Base-by-base conservation (phyloP, 2,888 invertebrate species). In the Pseudococcus jackbeardsleyi region DNA sequence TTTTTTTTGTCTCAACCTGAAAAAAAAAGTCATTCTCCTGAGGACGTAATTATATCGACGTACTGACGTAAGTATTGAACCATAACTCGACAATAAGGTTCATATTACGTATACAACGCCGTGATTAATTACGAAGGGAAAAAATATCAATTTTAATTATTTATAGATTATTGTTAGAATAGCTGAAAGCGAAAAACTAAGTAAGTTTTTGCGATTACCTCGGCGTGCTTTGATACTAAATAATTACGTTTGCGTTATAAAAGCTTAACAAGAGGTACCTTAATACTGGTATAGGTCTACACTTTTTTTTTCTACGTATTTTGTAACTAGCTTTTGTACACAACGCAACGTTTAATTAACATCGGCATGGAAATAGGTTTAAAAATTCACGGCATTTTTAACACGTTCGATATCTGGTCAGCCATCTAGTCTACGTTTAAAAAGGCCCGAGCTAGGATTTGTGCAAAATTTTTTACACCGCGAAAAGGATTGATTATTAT, bases 181-280 rank as follows among this genome's bases (percentile, higher is more conserved):
- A 19, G 79, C 79, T 82, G 19, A 82, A 46, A 82, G 79, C 79
- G 17, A 82, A 72, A 46, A 82, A n/a, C 79, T 42, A 82, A 33
- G 79, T 33, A 46, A 82, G 8, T 82, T 82, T 82, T 82, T 64
- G 64, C 39, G 8, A 46, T 33, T 82, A 46, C 33, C n/a, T 42
- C 12, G 15, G 79, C 11, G 8, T 46, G 46, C 33, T 82, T 42
- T 46, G 79, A 46, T 82, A 82, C 79, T 42, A 42, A 82, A 82
- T 82, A 82, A 82, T 82, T 82, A 82, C 79, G 46, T 82, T 82
- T 46, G 79, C 46, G 33, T 82, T 46, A 46, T 82, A 46, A 82
- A 82, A 82, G 42, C 79, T 82, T 82, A 82, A 82, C 79, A 46
- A 82, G 79, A 82, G 46, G 46, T 82, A 82, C 46, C 46, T 82